Base-by-base conservation (phyloP, 2,888 invertebrate species). In the Lochmaea crataegi region DNA sequence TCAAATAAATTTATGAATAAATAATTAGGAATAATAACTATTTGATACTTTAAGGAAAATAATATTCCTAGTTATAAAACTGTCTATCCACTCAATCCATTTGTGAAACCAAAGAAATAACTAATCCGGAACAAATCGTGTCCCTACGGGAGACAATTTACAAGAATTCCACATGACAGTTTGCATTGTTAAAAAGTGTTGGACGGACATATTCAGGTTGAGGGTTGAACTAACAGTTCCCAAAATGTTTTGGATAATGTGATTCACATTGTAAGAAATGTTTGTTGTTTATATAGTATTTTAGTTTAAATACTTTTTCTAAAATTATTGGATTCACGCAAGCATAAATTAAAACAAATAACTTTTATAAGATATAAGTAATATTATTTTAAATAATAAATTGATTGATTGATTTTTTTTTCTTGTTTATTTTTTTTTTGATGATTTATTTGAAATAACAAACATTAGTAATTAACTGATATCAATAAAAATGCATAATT, bases 101-200 rank as follows among this genome's bases (percentile, higher is more conserved):
- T 38, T 42, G 51, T 51, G 51, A 57, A 66, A 77, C 71, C 73
- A 74, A 75, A 74, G 75, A 69, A 74, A 71, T 67, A 68, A 69
- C 69, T 71, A 76, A 76, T 74, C 80, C 80, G 80, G 77, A 79
- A 81, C 80, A 78, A 81, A 80, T 80, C 79, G 76, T 26, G 65
- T 66, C 75, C 56, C 78, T 70, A 70, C 76, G 71, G 80, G 81
- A 75, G 76, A 77, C 78, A 75, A 76, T 78, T 75, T 73, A 78
- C 75, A 75, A 78, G 73, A 78, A 80, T 79, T 80, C 78, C 72
- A 76, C 75, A 80, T 75, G 79, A 77, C 78, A 77, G 75, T 75
- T 71, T 68, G 61, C 75, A 80, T 78, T 81, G 79, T 80, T 77
- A 65, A 71, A 73, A 78, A 76, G 79, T 78, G 79, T 79, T 76